Conservation (phyloP, 92 coral and sea anemone genomes). For the Epizoanthus rinbou region DNA sequence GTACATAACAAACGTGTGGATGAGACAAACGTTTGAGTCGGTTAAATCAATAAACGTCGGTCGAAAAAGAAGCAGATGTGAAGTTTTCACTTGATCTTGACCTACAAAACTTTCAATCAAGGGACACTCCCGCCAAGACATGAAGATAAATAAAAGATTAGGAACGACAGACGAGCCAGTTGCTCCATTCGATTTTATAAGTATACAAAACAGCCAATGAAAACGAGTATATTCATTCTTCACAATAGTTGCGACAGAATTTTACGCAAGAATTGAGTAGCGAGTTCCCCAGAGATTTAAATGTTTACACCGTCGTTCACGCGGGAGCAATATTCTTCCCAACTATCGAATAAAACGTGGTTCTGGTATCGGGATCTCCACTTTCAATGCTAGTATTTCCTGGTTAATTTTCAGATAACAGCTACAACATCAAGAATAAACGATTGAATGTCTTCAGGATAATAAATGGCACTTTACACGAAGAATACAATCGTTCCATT, state of each 20-base stretch:
- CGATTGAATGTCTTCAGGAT: neutral
- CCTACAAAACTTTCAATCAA: neutral
- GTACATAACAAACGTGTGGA: neutral
- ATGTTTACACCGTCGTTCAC: conserved; percentile 30
- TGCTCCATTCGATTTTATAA: conserved; percentile 26
- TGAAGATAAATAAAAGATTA: neutral
- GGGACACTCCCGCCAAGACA: conserved; percentile 25
- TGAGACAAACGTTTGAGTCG: neutral
- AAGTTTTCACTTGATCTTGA: neutral
- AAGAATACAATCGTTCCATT: conserved; percentile 7
- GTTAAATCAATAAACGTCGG: neutral
- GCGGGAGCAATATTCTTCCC: neutral
- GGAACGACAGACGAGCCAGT: conserved; percentile 4
- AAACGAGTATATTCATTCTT: neutral
- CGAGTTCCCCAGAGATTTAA: conserved; percentile 22
- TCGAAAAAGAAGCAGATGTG: conserved; percentile 11
- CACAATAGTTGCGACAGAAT: neutral
- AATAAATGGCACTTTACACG: neutral
- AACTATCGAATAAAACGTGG: too few relatives aligned
- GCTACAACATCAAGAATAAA: neutral
- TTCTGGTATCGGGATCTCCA: too few relatives aligned
- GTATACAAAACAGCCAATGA: conserved; percentile 25
- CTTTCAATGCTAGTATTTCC: neutral
- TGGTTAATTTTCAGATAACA: neutral
- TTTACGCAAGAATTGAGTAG: conserved; percentile 19